Evolutionary conservation across 2,888 invertebrate genomes (phyloP).

Genomic region (Rhagonycha lutea): DNA sequence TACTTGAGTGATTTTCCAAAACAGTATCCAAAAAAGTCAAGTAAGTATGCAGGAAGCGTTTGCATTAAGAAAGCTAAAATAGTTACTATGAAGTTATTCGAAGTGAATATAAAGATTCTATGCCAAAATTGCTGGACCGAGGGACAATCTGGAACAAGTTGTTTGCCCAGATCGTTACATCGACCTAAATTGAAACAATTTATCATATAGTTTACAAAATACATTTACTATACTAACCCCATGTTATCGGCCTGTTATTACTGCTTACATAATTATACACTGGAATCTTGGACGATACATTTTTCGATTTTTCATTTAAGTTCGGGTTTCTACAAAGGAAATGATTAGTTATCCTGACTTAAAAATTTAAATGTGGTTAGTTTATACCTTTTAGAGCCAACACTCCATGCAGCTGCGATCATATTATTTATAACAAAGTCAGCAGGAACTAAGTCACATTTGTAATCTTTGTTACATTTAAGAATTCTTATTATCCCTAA

Average conservation of each 20-base stretch:
- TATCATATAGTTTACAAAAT: background rate
- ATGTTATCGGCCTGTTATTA: background rate
- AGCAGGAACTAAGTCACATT: conserved; percentile 69
- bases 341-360: background rate
- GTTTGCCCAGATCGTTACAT: background rate
- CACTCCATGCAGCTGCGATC: conserved; percentile 63
- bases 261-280: background rate
- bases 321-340: background rate
- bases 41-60: conserved; percentile 64
- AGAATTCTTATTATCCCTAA: conserved; percentile 64
- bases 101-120: conserved; percentile 34
- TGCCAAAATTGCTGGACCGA: conserved; percentile 57
- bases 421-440: conserved; percentile 68
- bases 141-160: background rate
- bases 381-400: conserved; percentile 48
- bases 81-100: conserved; percentile 48
- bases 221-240: background rate
- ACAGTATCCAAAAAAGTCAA: conserved; percentile 59
- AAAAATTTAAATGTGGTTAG: background rate
- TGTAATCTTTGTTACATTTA: conserved; percentile 56
- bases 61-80: conserved; percentile 62
- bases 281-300: background rate
- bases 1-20: conserved; percentile 56
- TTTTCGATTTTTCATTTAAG: background rate
- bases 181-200: background rate